A percentile compares a stretch with the other conserved stretches of the same genome.
These are phyloP conservation scores for Temnothorax ravouxi DNA, from an alignment of 2,888 invertebrate genomes.

Conservation along the genomic window DNA sequence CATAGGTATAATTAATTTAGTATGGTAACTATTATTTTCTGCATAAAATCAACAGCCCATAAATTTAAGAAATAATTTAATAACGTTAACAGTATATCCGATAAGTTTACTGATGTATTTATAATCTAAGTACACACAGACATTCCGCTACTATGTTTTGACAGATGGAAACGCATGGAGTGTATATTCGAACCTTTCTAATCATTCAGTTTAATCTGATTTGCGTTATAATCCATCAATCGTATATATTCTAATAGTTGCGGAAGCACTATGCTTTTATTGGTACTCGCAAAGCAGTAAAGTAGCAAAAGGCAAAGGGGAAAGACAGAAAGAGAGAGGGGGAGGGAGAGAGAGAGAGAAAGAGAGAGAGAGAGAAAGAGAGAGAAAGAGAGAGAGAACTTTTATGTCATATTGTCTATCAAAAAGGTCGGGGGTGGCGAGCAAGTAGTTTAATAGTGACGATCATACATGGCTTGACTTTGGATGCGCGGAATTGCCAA, in stretches of 20 bases:
- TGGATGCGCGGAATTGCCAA: conserved; percentile 7
- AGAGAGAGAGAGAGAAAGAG: no score
- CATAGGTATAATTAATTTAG: background rate
- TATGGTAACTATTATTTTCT: background rate
- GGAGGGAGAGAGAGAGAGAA: no score
- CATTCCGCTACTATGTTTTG: background rate
- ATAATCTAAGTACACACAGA: conserved; percentile 3
- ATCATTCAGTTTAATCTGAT: conserved; percentile 15
- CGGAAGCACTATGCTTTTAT: conserved; percentile 26
- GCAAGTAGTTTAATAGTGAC: conserved; percentile 80
- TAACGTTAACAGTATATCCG: background rate
- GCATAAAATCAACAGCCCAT: background rate
- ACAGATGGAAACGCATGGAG: background rate
- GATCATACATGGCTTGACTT: conserved; percentile 75
- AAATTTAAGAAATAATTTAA: background rate
- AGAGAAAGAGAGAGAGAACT: conserved; percentile 58
- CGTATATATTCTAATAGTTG: conserved; percentile 67
- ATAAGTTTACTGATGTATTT: background rate
- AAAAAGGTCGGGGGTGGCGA: conserved; percentile 77
- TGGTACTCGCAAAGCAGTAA: conserved; percentile 51
- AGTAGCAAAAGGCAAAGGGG: conserved; percentile 33
- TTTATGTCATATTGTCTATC: conserved; percentile 74
- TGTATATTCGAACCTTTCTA: conserved; percentile 7
- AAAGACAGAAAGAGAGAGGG: no score
- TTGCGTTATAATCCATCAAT: background rate